Base-by-base conservation (phyloP, 2,888 invertebrate genomes). In the Campoplex capitator region DNA sequence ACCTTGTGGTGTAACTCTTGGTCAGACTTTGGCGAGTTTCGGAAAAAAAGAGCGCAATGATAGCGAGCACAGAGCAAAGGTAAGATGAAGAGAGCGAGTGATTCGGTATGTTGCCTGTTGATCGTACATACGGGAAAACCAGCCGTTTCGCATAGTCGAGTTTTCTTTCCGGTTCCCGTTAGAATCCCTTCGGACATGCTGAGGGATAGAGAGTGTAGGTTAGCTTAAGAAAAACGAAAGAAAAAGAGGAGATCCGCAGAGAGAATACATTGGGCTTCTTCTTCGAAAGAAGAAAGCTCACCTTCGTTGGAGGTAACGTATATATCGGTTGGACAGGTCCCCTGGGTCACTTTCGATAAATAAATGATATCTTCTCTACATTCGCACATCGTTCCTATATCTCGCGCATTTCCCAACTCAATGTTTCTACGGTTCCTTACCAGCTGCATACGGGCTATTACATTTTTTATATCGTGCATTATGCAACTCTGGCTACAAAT, bases 321-420 rank as follows among this genome's bases (percentile, higher is more conserved):
- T 80, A 71, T 67, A 77, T 77, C 56, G 73, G 48, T 45, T 58
- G 81, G 62, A 77, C 81, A 67, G 58, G 81, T 77, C 76, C 81
- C 73, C n/a, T 32, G 81, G 81, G 85, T 85, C 73, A 81, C 73
- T 77, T 73, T 35, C 67, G 81, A 75, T 84, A 80, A 85, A 81
- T 81, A 85, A 85, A 85, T 77, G 77, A 85, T 85, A 77, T 32
- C 68, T 35, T 35, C 48, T 68, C 32, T 38, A 38, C 75, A 68
- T 54, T 48, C 51, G 48, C 48, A 84, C 84, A 62, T 65, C 75
- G 75, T 38, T 67, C 67, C 62, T 70, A 35, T 35, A 48, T 54
- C 45, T 68, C 58, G 35, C 81, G 54, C 42, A 38, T 67, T 76
- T 23, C 2, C 32, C 51, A 51, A 18, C 28, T 18, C 79, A n/a